These are phyloP conservation scores for Patella pellucida DNA, from an alignment of 2,888 invertebrate species.

Conservation along the genomic window DNA sequence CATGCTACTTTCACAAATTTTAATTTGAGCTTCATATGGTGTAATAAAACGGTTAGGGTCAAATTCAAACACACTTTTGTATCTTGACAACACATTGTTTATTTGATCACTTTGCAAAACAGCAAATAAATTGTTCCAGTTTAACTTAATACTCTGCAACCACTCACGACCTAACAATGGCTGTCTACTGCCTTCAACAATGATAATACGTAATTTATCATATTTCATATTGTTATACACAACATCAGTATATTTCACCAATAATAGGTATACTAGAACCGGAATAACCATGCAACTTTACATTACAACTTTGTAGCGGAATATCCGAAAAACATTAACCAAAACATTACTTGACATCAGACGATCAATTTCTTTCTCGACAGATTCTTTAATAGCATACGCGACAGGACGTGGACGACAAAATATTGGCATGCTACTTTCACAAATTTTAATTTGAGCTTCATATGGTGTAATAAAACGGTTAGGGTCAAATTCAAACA, in stretches of 20 bases:
- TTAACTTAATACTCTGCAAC: background rate
- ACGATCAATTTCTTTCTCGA: background rate
- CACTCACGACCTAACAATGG: slow-evolving; percentile 1
- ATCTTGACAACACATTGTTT: background rate
- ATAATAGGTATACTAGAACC: background rate
- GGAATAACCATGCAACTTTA: background rate
- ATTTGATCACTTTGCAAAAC: too few species aligned
- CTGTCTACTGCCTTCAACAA: background rate
- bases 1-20: background rate
- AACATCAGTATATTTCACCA: slow-evolving; percentile 1
- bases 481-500: background rate
- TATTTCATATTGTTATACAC: background rate
- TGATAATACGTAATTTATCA: background rate
- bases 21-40: background rate
- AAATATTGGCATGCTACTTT: background rate
- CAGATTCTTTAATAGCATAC: background rate
- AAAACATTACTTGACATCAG: background rate
- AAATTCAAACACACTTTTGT: background rate
- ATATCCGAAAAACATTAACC: background rate
- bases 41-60: background rate
- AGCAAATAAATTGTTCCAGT: background rate
- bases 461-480: background rate
- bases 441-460: background rate
- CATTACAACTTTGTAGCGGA: background rate
- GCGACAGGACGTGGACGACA: slow-evolving; percentile 3